Evolutionary conservation across 1,140 invertebrate genomes (phyloP).

Genomic region (Drosophila eugracilis): DNA sequence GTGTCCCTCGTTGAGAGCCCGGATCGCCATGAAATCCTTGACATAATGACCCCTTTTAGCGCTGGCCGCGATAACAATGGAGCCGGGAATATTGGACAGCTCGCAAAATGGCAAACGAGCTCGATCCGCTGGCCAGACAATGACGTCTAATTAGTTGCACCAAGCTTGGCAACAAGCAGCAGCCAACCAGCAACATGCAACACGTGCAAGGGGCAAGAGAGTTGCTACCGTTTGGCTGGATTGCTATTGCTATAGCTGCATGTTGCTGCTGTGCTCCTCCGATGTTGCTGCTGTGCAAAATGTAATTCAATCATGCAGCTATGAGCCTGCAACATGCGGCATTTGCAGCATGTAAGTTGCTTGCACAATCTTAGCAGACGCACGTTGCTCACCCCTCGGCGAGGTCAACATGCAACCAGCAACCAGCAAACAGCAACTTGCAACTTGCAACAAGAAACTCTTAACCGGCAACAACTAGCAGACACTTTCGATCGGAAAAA

Average conservation of each 20-base stretch:
- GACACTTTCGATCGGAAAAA: slow-evolving; percentile 20
- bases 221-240: slow-evolving; percentile 68
- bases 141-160: slow-evolving; percentile 79
- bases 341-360: slow-evolving; percentile 48
- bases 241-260: slow-evolving; percentile 54
- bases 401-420: slow-evolving; percentile 64
- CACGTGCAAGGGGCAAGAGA: slow-evolving; percentile 54
- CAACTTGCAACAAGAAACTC: not conserved
- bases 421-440: slow-evolving; percentile 26
- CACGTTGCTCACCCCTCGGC: slow-evolving; percentile 77
- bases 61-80: slow-evolving; percentile 76
- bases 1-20: slow-evolving; percentile 4
- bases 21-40: slow-evolving; percentile 67
- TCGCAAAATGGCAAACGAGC: slow-evolving; percentile 62
- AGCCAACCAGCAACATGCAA: slow-evolving; percentile 44
- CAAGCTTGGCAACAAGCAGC: slow-evolving; percentile 15
- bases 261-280: slow-evolving; percentile 39
- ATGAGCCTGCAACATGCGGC: slow-evolving; percentile 58
- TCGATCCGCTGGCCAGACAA: slow-evolving; percentile 60
- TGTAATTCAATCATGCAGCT: slow-evolving; percentile 78
- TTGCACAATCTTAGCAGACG: slow-evolving; percentile 74
- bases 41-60: slow-evolving; percentile 83
- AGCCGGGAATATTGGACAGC: slow-evolving; percentile 52
- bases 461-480: slow-evolving; percentile 15
- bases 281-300: slow-evolving; percentile 63